These are phyloP conservation scores for Oostethus manadensis DNA, from an alignment of 2,113 vertebrate species.

Conservation along the genomic window DNA sequence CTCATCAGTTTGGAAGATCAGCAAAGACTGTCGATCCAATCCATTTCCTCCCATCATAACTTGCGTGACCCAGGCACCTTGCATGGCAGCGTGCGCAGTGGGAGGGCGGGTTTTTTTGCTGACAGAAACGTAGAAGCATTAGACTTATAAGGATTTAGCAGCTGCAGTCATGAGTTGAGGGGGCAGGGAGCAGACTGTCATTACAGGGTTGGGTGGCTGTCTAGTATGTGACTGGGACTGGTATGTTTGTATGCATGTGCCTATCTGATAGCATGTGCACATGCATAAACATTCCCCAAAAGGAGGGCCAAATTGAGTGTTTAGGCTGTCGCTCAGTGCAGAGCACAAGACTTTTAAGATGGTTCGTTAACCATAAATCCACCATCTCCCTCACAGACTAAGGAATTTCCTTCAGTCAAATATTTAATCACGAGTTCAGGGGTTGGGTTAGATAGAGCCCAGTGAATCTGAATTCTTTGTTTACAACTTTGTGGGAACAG, in stretches of 20 bases:
- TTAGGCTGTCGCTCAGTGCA: constrained; percentile 48
- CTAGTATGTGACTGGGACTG: constrained; percentile 3
- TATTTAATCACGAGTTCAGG: no score
- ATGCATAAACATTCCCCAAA: constrained; percentile 8
- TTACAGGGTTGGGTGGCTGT: not conserved
- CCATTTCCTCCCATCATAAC: constrained; percentile 10
- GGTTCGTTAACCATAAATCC: constrained; percentile 25
- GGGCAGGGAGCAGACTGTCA: constrained; percentile 17
- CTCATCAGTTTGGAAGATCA: not conserved
- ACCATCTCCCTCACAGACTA: constrained; percentile 9
- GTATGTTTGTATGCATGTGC: constrained; percentile 5
- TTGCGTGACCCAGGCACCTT: constrained; percentile 8
- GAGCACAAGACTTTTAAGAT: constrained; percentile 18
- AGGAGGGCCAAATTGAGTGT: constrained; percentile 37
- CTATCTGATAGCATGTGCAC: constrained; percentile 1
- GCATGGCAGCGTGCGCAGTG: not conserved
- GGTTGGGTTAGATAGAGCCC: no score
- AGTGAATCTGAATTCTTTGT: no score
- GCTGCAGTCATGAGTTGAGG: constrained; percentile 22
- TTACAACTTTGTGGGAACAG: no score
- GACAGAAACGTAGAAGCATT: constrained; percentile 18
- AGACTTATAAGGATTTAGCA: constrained; percentile 32
- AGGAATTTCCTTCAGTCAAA: no score
- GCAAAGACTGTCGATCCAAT: constrained; percentile 6
- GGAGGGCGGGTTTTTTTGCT: constrained; percentile 20